Percentiles rank a stretch among this genome's conserved stretches.
Conservation (phyloP, 2,888 invertebrate species). For the Prenolepis imparis region DNA sequence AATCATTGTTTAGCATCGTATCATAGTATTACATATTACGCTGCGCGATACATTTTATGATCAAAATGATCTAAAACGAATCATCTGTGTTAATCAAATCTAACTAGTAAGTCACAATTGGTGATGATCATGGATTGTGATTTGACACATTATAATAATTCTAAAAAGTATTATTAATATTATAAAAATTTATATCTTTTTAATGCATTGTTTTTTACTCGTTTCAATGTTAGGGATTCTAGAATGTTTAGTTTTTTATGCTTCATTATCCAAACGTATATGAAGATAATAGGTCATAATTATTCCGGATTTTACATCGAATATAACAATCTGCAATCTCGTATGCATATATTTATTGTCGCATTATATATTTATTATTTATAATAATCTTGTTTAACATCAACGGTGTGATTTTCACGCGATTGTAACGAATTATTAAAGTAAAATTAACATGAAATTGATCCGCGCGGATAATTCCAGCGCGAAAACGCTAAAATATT, state of each 20-base stretch:
- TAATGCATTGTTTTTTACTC: neutral
- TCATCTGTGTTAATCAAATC: neutral
- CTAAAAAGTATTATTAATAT: neutral
- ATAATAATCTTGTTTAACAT: constrained; percentile 15
- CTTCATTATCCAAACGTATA: neutral
- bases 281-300: neutral
- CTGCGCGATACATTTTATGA: neutral
- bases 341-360: neutral
- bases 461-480: neutral
- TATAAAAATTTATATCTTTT: neutral
- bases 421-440: constrained; percentile 21
- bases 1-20: neutral
- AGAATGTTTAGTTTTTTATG: neutral
- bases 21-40: constrained; percentile 3
- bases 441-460: constrained; percentile 16
- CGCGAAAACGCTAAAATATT: neutral
- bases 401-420: neutral
- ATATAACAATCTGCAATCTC: constrained; percentile 4
- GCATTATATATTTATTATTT: too few species aligned
- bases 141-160: neutral
- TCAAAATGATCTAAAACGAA: neutral
- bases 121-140: neutral
- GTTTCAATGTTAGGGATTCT: neutral
- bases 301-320: constrained; percentile 7
- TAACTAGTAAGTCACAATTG: neutral